Evolutionary conservation across 2,113 vertebrate species (phyloP).

Genomic region (Atractosteus spatula): DNA sequence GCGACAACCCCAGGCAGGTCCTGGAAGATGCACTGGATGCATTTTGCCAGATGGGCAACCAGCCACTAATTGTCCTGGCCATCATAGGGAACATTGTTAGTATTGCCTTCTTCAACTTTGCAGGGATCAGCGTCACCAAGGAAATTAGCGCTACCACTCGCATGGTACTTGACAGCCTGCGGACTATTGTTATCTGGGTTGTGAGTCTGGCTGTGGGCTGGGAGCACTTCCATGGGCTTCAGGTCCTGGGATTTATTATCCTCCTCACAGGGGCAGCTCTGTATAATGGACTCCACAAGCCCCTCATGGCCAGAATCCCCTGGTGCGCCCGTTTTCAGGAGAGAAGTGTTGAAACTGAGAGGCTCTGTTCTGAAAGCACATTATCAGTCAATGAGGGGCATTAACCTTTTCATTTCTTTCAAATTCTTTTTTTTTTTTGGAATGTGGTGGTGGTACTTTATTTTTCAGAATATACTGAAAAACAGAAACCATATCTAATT

Average conservation of each 20-base stretch:
- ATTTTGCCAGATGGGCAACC: slow-evolving; percentile 84
- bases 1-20: slow-evolving; percentile 61
- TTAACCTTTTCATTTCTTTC: slow-evolving; percentile 26
- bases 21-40: slow-evolving; percentile 84
- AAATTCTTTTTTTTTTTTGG: too few species aligned
- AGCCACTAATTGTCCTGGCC: slow-evolving; percentile 78
- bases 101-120: slow-evolving; percentile 96
- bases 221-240: slow-evolving; percentile 81
- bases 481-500: too few species aligned
- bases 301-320: slow-evolving; percentile 64
- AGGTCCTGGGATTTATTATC: slow-evolving; percentile 84
- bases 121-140: slow-evolving; percentile 92
- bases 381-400: slow-evolving; percentile 35
- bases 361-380: slow-evolving; percentile 55
- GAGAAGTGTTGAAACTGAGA: slow-evolving; percentile 58
- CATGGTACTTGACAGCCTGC: slow-evolving; percentile 94
- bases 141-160: slow-evolving; percentile 94
- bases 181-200: slow-evolving; percentile 85
- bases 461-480: too few species aligned
- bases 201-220: slow-evolving; percentile 82
- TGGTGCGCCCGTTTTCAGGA: not conserved
- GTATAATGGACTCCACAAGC: slow-evolving; percentile 84
- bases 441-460: too few species aligned
- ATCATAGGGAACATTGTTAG: slow-evolving; percentile 86
- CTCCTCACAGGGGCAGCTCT: slow-evolving; percentile 75